Conservation (phyloP, 2,888 invertebrate species). For the Amiota minor region DNA sequence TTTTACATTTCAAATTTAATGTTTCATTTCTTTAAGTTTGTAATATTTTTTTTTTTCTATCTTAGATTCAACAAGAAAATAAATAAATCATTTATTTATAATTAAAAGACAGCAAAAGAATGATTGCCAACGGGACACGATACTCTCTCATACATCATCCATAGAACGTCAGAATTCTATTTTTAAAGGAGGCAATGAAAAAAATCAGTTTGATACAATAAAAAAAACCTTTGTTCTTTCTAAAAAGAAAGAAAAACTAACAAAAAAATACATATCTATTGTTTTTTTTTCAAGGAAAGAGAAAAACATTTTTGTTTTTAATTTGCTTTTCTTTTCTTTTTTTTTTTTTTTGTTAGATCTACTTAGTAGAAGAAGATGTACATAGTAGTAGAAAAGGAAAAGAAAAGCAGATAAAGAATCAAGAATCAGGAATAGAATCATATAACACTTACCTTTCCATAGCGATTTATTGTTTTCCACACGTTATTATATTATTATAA, state of each 20-base stretch:
- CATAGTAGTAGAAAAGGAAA: neutral
- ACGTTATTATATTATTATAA: conserved; percentile 26
- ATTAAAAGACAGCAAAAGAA: too few relatives aligned
- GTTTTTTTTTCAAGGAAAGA: neutral
- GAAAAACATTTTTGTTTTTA: conserved; percentile 3
- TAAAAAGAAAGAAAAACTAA: neutral
- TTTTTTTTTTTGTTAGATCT: neutral
- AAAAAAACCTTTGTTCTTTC: too few relatives aligned
- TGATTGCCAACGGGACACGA: too few relatives aligned
- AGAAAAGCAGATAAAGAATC: conserved; percentile 11
- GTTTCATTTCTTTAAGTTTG: too few relatives aligned
- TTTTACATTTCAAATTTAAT: too few relatives aligned
- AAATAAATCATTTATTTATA: too few relatives aligned
- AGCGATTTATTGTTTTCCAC: conserved; percentile 50
- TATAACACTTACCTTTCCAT: conserved; percentile 56
- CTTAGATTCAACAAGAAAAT: too few relatives aligned
- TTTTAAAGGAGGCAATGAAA: too few relatives aligned
- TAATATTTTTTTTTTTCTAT: too few relatives aligned
- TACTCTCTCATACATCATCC: too few relatives aligned
- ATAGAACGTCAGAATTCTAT: too few relatives aligned
- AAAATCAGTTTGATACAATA: too few relatives aligned
- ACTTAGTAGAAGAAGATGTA: conserved; percentile 3
- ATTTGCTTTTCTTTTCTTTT: conserved; percentile 5
- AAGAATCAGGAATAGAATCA: conserved; percentile 1
- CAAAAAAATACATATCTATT: neutral